Conservation (phyloP, 2,113 vertebrate genomes). For the Ceyx melanurus region DNA sequence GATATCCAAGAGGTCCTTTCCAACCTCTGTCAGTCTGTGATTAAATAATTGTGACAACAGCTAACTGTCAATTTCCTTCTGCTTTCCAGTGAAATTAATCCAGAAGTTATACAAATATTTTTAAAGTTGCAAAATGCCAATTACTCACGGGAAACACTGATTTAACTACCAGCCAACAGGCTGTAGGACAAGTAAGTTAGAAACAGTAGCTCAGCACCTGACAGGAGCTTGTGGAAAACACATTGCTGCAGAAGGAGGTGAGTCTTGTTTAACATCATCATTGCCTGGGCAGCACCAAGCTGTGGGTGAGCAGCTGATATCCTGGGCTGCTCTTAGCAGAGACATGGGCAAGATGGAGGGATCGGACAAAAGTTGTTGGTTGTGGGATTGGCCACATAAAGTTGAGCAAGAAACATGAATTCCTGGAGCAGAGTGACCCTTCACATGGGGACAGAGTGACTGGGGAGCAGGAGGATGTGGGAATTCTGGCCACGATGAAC, state of each 20-base stretch:
- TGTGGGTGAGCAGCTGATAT: not conserved
- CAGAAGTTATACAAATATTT: not conserved
- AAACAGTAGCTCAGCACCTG: not conserved
- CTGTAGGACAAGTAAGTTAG: not conserved
- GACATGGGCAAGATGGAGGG: not conserved
- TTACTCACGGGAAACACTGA: not conserved
- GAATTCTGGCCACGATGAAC: not conserved
- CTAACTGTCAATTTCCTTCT: not conserved
- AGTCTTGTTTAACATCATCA: not conserved
- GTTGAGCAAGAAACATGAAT: not conserved
- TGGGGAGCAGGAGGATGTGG: not conserved
- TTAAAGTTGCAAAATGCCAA: not conserved
- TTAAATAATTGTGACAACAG: not conserved
- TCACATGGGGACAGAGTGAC: not conserved
- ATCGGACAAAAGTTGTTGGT: not conserved
- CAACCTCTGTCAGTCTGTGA: no score
- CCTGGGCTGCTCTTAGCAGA: not conserved
- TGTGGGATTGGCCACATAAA: not conserved
- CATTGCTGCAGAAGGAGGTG: not conserved
- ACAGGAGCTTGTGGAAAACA: not conserved
- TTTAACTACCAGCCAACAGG: not conserved
- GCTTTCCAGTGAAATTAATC: not conserved
- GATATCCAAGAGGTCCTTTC: no score
- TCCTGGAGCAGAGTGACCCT: not conserved
- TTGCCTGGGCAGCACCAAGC: not conserved